Conservation (phyloP, 2,797 vertebrate species). For the Acanthis flammea region DNA sequence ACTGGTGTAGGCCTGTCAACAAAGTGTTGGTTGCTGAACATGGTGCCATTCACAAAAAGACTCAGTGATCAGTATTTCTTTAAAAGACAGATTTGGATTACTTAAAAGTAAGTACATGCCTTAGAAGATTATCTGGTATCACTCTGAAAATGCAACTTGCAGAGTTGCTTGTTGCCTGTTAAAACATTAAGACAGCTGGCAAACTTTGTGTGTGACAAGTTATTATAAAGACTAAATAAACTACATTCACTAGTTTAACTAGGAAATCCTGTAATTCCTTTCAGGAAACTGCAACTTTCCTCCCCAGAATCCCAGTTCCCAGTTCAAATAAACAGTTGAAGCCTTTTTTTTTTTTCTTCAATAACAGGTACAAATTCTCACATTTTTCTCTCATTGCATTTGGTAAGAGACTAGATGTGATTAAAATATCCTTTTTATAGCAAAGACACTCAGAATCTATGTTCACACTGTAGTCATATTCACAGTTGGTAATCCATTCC, state of each 20-base stretch:
- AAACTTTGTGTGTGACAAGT: not conserved
- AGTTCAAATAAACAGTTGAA: not conserved
- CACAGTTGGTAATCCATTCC: not conserved
- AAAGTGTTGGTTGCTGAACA: not conserved
- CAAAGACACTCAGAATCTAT: not conserved
- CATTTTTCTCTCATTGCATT: not conserved
- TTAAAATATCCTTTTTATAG: not conserved
- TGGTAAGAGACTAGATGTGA: not conserved
- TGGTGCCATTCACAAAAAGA: not conserved
- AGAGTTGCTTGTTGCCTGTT: not conserved
- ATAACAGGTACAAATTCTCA: not conserved
- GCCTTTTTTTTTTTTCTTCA: not conserved
- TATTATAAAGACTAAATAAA: not conserved
- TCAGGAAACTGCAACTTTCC: not conserved
- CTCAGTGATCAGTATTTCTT: not conserved
- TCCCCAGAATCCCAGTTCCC: not conserved
- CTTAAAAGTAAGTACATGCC: not conserved
- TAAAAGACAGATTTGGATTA: not conserved
- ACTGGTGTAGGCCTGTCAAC: conserved; percentile 87
- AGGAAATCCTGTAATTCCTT: not conserved
- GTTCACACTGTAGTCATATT: not conserved
- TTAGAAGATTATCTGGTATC: not conserved
- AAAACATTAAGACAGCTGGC: not conserved
- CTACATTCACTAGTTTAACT: not conserved
- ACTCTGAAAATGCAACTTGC: not conserved